Conservation (phyloP, 2,113 vertebrate species). For the Monopterus albus region DNA sequence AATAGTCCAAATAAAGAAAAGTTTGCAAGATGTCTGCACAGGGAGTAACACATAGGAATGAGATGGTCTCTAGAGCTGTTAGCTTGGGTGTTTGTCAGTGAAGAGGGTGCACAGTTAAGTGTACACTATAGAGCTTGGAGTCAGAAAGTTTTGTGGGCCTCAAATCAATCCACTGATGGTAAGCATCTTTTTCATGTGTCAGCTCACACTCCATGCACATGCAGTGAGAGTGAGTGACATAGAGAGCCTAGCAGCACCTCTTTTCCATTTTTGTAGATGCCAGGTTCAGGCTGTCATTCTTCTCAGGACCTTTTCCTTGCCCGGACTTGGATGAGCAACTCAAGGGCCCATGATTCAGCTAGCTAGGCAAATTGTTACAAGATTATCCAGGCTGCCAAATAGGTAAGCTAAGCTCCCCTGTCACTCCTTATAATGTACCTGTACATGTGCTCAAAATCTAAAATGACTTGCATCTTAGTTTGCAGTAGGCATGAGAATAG, state of each 20-base stretch:
- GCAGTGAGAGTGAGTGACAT: conserved; percentile 28
- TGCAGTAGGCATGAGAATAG: conserved; percentile 4
- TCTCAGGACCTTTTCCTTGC: conserved; percentile 39
- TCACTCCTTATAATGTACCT: conserved; percentile 38
- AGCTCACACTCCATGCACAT: conserved; percentile 24
- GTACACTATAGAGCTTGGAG: conserved; percentile 54
- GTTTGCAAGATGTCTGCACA: conserved; percentile 1
- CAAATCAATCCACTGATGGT: conserved; percentile 17
- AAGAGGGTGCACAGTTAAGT: conserved; percentile 26
- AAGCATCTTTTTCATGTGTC: background rate
- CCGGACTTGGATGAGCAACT: conserved; percentile 45
- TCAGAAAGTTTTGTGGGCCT: conserved; percentile 55
- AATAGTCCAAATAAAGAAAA: background rate
- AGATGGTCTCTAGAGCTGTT: conserved; percentile 15
- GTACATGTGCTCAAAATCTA: conserved; percentile 19
- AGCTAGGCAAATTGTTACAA: conserved; percentile 50
- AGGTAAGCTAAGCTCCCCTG: conserved; percentile 46
- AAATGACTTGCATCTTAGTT: conserved; percentile 19
- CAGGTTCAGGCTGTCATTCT: conserved; percentile 42
- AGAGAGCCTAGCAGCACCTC: conserved; percentile 40
- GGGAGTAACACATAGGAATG: conserved; percentile 14
- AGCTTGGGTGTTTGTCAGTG: conserved; percentile 33
- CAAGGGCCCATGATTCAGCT: conserved; percentile 53
- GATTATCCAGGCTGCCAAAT: conserved; percentile 40
- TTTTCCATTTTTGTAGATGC: conserved; percentile 40